Evolutionary conservation across 1,140 invertebrate species (phyloP), one percentile per base, ranked within the genome.

Genomic region (Kradibia gibbosae): DNA sequence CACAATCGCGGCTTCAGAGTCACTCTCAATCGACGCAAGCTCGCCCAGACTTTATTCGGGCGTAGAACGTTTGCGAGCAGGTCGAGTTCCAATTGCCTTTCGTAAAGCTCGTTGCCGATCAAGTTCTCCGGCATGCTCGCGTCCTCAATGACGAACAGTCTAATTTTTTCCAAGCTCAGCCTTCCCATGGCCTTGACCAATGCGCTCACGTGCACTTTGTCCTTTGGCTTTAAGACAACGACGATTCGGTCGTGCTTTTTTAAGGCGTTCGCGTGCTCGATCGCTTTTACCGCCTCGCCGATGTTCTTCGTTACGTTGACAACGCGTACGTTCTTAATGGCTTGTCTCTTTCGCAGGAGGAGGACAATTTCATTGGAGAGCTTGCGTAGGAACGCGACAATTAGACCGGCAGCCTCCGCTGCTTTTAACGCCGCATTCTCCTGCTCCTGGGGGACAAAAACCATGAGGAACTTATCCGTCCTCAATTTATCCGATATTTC

Each of bases 31-130:
- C 95, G 93, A 80, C 96, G 93, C 83, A 96, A 94, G 67, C 94
- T 95, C 17, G 95, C 95, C 92, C 96, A 97, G 91, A 89, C 95
- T 90, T 86, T 93, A 92, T 84, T 92, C 95, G 74, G 39, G 1
- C 50, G 42, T 36, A 84, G 53, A 53, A 97, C 93, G 89, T 97
- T 98, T 62, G 96, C 91, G 25, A 94, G 93, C 83, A 98, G 88
- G 88, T 97, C 95, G 85, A 94, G 92, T 62, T 92, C 88, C 13
- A 94, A 85, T 85, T 95, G 94, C 4, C 90, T 87, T 72, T 91
- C 88, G 86, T 94, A 95, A n/a, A 95, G 91, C 20, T 36, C 88
- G 82, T 93, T 85, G 22, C 92, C 86, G 3, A 93, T 87, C 85
- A 92, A 91, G 83, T 95, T 95, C 0, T 85, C 81, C 20, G 93